These are phyloP conservation scores for Rhinichthys osculus DNA, from an alignment of 2,797 vertebrate species.

Conservation along the genomic window DNA sequence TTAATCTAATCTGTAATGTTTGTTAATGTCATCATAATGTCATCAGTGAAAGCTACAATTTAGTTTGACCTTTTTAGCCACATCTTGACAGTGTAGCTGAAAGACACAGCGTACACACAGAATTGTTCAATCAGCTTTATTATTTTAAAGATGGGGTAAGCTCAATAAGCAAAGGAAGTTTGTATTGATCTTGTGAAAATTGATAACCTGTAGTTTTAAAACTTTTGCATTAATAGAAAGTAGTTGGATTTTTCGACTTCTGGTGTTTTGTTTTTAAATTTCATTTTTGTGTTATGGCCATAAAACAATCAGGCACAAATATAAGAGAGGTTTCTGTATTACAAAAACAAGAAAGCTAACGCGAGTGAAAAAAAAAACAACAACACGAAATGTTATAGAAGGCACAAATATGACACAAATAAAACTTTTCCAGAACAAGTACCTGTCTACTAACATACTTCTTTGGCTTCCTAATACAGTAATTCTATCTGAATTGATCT, in stretches of 20 bases:
- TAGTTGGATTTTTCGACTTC: no score
- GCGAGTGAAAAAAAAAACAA: conserved; percentile 56
- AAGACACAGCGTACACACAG: neutral
- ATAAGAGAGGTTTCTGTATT: conserved; percentile 41
- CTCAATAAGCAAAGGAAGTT: neutral
- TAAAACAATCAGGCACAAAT: neutral
- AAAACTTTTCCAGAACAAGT: conserved; percentile 60
- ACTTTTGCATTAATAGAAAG: neutral
- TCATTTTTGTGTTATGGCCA: neutral
- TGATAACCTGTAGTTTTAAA: neutral
- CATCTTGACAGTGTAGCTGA: neutral
- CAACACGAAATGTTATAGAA: conserved; percentile 60
- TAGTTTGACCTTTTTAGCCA: neutral
- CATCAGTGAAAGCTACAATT: neutral
- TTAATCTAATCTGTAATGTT: neutral
- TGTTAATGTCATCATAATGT: neutral
- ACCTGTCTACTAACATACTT: conserved; percentile 64
- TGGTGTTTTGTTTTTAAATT: neutral
- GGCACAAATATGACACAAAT: conserved; percentile 55
- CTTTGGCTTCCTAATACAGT: conserved; percentile 35
- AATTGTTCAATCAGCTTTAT: conserved; percentile 12
- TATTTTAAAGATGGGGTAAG: conserved; percentile 4
- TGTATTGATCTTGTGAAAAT: neutral
- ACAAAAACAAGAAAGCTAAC: conserved; percentile 41
- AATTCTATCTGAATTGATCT: conserved; percentile 34